A percentile compares a stretch with the other conserved stretches of the same genome.
Evolutionary conservation across 2,797 vertebrate species (phyloP).

Genomic region (Sardinella longiceps): DNA sequence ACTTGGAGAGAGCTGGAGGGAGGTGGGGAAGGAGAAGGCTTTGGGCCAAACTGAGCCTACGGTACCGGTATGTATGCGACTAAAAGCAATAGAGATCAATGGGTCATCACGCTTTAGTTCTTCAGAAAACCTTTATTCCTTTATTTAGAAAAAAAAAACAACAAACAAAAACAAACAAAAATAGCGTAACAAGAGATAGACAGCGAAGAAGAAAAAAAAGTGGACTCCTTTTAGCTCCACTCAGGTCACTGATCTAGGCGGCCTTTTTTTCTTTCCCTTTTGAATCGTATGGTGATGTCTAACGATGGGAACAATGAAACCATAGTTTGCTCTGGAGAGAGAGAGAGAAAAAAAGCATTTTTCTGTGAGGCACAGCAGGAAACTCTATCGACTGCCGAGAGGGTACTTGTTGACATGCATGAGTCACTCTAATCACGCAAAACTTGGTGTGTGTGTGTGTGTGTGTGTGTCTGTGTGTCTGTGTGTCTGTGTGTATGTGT

Average conservation of each 20-base stretch:
- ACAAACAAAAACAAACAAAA: conserved; percentile 6
- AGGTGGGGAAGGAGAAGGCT: not conserved
- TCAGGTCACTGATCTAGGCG: not conserved
- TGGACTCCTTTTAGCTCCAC: not conserved
- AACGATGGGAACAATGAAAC: not conserved
- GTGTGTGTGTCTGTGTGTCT: no score
- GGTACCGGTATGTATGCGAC: no score
- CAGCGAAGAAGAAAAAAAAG: no score
- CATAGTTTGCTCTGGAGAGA: not conserved
- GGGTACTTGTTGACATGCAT: conserved; percentile 17
- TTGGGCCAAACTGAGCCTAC: not conserved
- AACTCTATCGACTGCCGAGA: conserved; percentile 38
- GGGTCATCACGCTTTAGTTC: not conserved
- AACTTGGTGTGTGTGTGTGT: not conserved
- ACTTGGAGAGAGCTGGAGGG: not conserved
- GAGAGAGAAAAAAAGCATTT: no score
- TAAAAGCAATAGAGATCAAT: conserved; percentile 8
- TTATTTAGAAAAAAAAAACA: not conserved
- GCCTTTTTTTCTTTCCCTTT: not conserved
- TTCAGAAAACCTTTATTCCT: not conserved
- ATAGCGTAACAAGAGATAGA: no score
- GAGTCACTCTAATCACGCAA: conserved; percentile 18
- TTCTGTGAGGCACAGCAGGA: conserved; percentile 14
- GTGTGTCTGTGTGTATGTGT: no score
- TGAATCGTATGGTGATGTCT: not conserved